Percentiles rank a stretch among this genome's conserved stretches.
phyloP scores from a whole-genome alignment of 2,888 invertebrate genomes.

The Chaetogeoica ovagalla region DNA sequence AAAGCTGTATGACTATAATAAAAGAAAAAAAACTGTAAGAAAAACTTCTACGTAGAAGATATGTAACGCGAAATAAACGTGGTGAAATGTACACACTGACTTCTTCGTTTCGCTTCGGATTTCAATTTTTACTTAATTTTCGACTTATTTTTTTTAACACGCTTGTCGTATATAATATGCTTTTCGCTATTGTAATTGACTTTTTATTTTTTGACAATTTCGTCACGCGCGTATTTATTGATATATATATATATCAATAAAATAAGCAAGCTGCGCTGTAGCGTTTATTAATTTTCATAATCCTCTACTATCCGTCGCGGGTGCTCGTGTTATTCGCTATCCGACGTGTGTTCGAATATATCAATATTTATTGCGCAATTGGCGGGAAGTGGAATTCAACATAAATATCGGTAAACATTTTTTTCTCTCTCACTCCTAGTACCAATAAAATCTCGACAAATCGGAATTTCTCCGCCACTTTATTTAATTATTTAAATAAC shows the following conservation, averaged over 20 bases:
- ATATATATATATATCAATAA: slow-evolving; percentile 8
- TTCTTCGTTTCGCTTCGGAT: no score
- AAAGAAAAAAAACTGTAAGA: no score
- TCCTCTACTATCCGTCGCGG: background rate
- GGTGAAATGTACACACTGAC: no score
- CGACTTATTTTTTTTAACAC: no score
- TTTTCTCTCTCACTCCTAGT: background rate
- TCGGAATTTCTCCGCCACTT: background rate
- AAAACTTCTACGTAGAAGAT: no score
- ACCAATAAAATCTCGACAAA: background rate
- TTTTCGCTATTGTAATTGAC: no score
- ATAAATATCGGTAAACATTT: background rate
- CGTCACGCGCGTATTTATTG: no score
- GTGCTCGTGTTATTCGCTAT: background rate
- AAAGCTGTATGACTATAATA: no score
- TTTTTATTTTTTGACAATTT: no score
- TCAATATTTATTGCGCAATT: background rate
- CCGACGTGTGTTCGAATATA: background rate
- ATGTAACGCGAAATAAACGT: no score
- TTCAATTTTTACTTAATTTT: no score
- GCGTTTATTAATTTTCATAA: background rate
- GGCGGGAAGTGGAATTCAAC: background rate
- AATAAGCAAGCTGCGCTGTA: background rate
- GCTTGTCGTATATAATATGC: no score
- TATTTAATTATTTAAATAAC: slow-evolving; percentile 7